Evolutionary conservation across 2,113 vertebrate genomes (phyloP).

Genomic region (Bujurquina vittata): DNA sequence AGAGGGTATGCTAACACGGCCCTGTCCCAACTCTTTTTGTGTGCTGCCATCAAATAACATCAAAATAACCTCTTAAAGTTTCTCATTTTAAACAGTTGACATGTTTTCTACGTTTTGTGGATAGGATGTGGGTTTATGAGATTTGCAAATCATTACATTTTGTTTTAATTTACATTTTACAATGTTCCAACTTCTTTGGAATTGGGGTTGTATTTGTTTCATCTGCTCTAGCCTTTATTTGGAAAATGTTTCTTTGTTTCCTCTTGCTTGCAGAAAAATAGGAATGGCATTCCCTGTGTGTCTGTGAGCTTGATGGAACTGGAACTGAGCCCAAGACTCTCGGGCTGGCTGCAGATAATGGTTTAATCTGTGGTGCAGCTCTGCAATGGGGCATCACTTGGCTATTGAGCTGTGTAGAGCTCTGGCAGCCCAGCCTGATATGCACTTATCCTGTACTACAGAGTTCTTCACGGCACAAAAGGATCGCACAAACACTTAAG

Average conservation of each 20-base stretch:
- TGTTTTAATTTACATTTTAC: neutral
- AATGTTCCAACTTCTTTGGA: neutral
- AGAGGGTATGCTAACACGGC: too few species aligned
- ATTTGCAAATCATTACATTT: neutral
- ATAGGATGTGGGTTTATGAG: too few species aligned
- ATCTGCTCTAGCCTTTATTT: neutral
- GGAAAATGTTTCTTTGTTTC: neutral
- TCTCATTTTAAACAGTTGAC: too few species aligned
- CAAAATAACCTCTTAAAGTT: too few species aligned
- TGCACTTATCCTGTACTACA: constrained; percentile 11
- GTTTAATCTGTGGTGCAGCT: constrained; percentile 62
- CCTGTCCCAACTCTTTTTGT: too few species aligned
- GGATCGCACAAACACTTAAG: neutral
- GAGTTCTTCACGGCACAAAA: neutral
- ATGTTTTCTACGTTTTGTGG: too few species aligned
- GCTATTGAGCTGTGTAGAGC: neutral
- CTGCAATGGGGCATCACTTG: neutral
- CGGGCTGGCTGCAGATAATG: constrained; percentile 45
- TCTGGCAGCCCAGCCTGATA: constrained; percentile 18
- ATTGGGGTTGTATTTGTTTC: neutral
- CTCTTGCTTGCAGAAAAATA: neutral
- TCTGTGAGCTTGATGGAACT: neutral
- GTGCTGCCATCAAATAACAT: too few species aligned
- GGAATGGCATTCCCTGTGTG: neutral
- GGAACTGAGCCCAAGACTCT: constrained; percentile 38